Evolutionary conservation across 2,113 vertebrate species (phyloP), one percentile per base, ranked within the genome.

Genomic region (Cichladusa arquata): DNA sequence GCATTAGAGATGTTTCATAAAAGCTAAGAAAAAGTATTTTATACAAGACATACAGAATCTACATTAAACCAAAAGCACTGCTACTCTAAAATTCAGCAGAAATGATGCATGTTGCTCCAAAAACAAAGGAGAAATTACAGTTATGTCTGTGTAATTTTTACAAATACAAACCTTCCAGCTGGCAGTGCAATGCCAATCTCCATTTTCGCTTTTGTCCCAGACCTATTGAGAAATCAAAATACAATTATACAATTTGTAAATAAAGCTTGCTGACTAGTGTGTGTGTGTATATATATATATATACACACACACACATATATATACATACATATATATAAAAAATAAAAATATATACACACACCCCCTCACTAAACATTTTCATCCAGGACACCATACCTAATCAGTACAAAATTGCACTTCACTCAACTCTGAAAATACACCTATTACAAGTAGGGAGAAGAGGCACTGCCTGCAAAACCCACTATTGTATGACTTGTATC

Each of bases 141-240:
- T 36, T 50, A 29, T 12, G 36, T 53, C 28, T n/a, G 31, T 24
- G 28, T 40, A 22, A 81, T 6, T 42, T 70, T 70, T 65, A 58
- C 25, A 70, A 88, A 81, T 47, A 94, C 96, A 97, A 90, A 99
- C 99, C 99, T 99, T 99, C 99, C 99, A 99, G 95, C 99, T 99
- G 47, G 99, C 99, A 18, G 99, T 99, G 95, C 99, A 99, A 81
- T 98, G 98, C 99, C 99, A 99, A 83, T 99, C 99, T 34, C 99
- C 99, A 76, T 98, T 99, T 95, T 99, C 99, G 92, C 98, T 98
- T 98, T 99, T 99, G 95, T 99, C 99, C 99, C 99, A 99, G 79
- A 99, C 99, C 99, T 99, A 34, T 54, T 74, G 81, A 84, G 79
- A 96, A 94, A 96, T 25, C 33, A 92, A 91, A 96, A 90, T 13